phyloP scores from a whole-genome alignment of 2,888 invertebrate species.

The Hartigia nigra region DNA sequence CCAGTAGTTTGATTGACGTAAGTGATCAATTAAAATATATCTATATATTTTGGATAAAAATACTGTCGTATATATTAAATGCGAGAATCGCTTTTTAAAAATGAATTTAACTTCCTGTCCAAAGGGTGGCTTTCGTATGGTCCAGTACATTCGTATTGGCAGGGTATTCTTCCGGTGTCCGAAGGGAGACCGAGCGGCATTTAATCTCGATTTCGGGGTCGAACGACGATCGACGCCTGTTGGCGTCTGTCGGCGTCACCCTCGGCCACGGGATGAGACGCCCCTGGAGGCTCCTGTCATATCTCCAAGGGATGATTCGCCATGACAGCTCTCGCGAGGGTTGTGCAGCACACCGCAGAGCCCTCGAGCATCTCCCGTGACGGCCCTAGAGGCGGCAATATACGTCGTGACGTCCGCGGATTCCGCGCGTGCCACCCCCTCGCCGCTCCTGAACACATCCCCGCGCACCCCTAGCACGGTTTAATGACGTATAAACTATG shows the following conservation, averaged over 20 bases:
- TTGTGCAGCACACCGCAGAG: slow-evolving; percentile 23
- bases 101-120: neutral
- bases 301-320: slow-evolving; percentile 62
- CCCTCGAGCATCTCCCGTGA: slow-evolving; percentile 13
- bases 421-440: slow-evolving; percentile 56
- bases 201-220: slow-evolving; percentile 62
- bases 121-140: neutral
- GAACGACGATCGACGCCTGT: neutral
- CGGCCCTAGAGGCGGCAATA: slow-evolving; percentile 50
- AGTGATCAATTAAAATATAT: neutral
- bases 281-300: slow-evolving; percentile 52
- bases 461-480: slow-evolving; percentile 37
- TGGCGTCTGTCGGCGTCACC: slow-evolving; percentile 14
- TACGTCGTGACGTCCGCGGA: slow-evolving; percentile 63
- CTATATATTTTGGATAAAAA: neutral
- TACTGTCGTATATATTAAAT: neutral
- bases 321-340: slow-evolving; percentile 60
- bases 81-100: neutral
- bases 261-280: slow-evolving; percentile 19
- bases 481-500: slow-evolving; percentile 67
- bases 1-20: too few relatives aligned
- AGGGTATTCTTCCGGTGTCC: neutral
- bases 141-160: neutral
- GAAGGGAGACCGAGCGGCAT: slow-evolving; percentile 36
- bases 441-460: slow-evolving; percentile 18